Conservation (phyloP, 2,888 invertebrate species). For the Strigamia crassipes region DNA sequence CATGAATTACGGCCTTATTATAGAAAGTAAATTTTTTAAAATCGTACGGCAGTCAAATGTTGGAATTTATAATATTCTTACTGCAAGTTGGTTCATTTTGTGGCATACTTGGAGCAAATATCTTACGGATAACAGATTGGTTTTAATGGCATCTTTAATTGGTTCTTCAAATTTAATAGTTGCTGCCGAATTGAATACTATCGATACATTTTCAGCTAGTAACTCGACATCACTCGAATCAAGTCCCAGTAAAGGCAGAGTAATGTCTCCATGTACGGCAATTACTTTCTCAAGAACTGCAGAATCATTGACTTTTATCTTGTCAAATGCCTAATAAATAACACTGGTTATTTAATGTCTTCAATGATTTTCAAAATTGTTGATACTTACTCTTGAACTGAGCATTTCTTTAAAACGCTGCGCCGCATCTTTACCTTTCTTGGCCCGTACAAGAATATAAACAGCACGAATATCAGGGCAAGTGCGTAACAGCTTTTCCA, state of each 20-base stretch:
- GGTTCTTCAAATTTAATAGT: not conserved
- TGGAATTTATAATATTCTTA: not conserved
- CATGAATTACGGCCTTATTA: not conserved
- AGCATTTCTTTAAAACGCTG: not conserved
- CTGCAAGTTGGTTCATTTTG: not conserved
- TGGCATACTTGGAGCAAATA: not conserved
- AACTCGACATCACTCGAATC: not conserved
- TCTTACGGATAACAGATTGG: not conserved
- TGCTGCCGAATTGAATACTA: not conserved
- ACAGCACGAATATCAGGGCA: not conserved
- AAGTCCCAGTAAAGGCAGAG: not conserved
- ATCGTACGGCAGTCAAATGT: no score
- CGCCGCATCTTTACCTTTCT: not conserved
- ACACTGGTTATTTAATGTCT: no score
- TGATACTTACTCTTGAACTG: not conserved
- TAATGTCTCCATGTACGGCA: not conserved
- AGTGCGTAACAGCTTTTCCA: not conserved
- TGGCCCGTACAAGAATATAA: not conserved
- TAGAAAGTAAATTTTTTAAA: not conserved
- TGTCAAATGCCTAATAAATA: not conserved
- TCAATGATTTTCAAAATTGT: not conserved
- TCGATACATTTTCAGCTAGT: not conserved
- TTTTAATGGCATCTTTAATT: not conserved
- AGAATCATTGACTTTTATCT: not conserved
- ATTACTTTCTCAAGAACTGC: not conserved